phyloP scores from a whole-genome alignment of 1,140 invertebrate genomes.

The Nasonia vitripennis region DNA sequence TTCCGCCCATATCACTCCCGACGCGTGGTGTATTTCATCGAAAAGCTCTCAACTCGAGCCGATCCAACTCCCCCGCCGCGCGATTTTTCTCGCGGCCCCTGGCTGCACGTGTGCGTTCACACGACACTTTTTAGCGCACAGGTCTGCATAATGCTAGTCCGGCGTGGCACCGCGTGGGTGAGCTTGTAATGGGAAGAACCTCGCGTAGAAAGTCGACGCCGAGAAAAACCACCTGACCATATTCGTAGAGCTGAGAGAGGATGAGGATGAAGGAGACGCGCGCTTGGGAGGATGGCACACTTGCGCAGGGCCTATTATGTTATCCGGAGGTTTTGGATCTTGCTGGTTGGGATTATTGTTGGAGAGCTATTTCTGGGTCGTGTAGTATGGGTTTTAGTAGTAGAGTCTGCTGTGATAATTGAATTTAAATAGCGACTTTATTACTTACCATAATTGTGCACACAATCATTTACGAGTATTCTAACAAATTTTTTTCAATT shows the following conservation, averaged over 20 bases:
- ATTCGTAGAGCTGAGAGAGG: conserved; percentile 1
- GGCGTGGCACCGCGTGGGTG: conserved; percentile 15
- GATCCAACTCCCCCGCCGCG: not conserved
- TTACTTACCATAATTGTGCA: too few species aligned
- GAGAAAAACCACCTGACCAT: conserved; percentile 24
- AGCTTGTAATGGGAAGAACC: conserved; percentile 40
- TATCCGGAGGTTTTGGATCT: too few species aligned
- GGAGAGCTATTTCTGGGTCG: too few species aligned
- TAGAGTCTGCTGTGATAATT: too few species aligned
- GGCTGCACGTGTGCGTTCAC: conserved; percentile 21
- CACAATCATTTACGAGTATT: too few species aligned
- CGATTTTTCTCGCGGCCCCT: not conserved
- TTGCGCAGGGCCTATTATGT: too few species aligned
- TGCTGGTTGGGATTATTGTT: too few species aligned
- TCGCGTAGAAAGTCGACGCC: conserved; percentile 23
- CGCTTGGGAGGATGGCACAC: not conserved
- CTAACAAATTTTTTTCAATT: too few species aligned
- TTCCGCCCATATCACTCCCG: not conserved
- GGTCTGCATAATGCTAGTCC: not conserved
- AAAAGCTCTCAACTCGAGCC: not conserved
- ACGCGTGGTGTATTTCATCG: conserved; percentile 5
- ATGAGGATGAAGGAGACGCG: too few species aligned
- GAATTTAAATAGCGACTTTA: too few species aligned
- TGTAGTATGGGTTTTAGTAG: too few species aligned
- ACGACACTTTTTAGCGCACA: conserved; percentile 31